phyloP scores from a whole-genome alignment of 1,140 invertebrate genomes.

The Leptestheria dahalacensis region DNA sequence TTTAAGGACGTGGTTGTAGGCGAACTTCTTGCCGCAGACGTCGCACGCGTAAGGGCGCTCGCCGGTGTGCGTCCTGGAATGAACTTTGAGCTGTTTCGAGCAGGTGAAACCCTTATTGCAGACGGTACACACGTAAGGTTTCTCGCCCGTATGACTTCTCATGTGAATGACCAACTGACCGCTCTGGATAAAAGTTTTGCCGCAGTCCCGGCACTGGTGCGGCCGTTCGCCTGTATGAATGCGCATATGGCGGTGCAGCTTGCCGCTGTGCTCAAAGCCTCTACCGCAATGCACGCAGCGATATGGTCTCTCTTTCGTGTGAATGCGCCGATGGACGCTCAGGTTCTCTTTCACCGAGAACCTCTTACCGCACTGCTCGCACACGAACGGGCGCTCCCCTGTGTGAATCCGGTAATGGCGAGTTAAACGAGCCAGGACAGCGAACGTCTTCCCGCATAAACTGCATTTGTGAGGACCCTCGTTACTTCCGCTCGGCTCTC shows the following conservation, averaged over 20 bases:
- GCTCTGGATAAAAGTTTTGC: conserved; percentile 74
- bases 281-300: conserved; percentile 78
- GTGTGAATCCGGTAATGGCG: conserved; percentile 83
- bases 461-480: conserved; percentile 72
- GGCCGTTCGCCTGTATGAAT: conserved; percentile 75
- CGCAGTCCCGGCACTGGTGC: conserved; percentile 66
- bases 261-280: conserved; percentile 82
- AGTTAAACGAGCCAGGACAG: conserved; percentile 73
- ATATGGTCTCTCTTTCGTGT: conserved; percentile 68
- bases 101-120: conserved; percentile 57
- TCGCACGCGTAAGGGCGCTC: conserved; percentile 58
- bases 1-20: conserved; percentile 76
- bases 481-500: no score
- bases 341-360: conserved; percentile 85
- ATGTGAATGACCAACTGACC: conserved; percentile 53
- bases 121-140: conserved; percentile 72
- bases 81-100: conserved; percentile 76
- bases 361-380: conserved; percentile 81
- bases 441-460: conserved; percentile 80
- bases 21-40: conserved; percentile 66
- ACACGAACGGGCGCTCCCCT: conserved; percentile 65
- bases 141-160: conserved; percentile 72
- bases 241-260: conserved; percentile 69
- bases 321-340: conserved; percentile 77
- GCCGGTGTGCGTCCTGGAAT: conserved; percentile 66